Evolutionary conservation across 2,888 invertebrate genomes (phyloP).

Genomic region (Nemapogon koenigi): DNA sequence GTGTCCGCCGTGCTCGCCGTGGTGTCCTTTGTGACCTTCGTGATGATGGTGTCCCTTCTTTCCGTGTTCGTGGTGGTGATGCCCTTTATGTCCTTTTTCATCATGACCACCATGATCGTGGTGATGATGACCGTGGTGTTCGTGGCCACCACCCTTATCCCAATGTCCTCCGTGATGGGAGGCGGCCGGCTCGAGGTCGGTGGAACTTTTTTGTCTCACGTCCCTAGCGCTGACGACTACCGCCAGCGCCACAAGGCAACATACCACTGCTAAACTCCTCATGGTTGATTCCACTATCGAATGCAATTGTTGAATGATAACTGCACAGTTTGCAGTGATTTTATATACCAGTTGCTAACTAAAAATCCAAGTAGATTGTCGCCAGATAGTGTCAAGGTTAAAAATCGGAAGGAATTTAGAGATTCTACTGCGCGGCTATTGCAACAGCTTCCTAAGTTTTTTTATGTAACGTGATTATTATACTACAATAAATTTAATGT

Average conservation of each 20-base stretch:
- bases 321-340: slow-evolving; percentile 33
- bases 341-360: slow-evolving; percentile 37
- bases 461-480: too few relatives aligned
- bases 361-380: slow-evolving; percentile 2
- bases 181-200: slow-evolving; percentile 62
- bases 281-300: slow-evolving; percentile 30
- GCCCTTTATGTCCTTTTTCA: slow-evolving; percentile 72
- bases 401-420: slow-evolving; percentile 6
- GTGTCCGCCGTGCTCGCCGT: slow-evolving; percentile 67
- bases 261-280: slow-evolving; percentile 38
- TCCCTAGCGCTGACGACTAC: slow-evolving; percentile 55
- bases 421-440: too few relatives aligned
- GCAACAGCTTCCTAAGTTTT: too few relatives aligned
- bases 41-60: slow-evolving; percentile 76
- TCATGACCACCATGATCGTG: slow-evolving; percentile 69
- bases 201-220: slow-evolving; percentile 46
- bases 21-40: slow-evolving; percentile 66
- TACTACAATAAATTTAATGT: too few relatives aligned
- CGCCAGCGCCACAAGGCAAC: slow-evolving; percentile 54
- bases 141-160: slow-evolving; percentile 67
- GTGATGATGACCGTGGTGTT: slow-evolving; percentile 68
- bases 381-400: slow-evolving; percentile 7
- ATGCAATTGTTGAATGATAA: slow-evolving; percentile 43
- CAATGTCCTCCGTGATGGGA: slow-evolving; percentile 32
- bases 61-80: slow-evolving; percentile 70